Conservation (phyloP, 2,797 vertebrate genomes). For the Ceryle rudis region DNA sequence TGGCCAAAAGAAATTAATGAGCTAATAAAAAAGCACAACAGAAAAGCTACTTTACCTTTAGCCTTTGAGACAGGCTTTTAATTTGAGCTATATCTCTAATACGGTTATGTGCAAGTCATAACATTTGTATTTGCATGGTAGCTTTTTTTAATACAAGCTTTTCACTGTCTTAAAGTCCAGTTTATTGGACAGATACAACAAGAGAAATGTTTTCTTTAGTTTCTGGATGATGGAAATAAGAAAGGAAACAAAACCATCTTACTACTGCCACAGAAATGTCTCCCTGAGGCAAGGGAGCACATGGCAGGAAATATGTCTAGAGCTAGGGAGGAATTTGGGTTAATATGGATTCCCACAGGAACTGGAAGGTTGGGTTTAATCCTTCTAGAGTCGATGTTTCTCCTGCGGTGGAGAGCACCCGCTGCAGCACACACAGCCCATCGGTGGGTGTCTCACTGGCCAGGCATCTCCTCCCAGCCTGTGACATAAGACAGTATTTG, state of each 20-base stretch:
- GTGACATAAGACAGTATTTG: neutral
- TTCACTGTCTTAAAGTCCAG: neutral
- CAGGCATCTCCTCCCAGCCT: neutral
- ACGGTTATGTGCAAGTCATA: neutral
- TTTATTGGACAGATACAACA: neutral
- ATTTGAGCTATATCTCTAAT: constrained; percentile 43
- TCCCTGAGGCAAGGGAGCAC: neutral
- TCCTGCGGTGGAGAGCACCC: neutral
- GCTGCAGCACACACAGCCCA: neutral
- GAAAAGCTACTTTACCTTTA: constrained; percentile 52
- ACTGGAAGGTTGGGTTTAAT: neutral
- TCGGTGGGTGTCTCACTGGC: neutral
- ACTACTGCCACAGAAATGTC: neutral
- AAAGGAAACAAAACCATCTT: neutral
- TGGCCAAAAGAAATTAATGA: constrained; percentile 51
- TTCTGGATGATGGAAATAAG: constrained; percentile 1
- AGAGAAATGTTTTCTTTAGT: neutral
- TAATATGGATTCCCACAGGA: neutral
- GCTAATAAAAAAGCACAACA: constrained; percentile 51
- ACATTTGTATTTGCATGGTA: constrained; percentile 30
- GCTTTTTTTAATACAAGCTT: neutral
- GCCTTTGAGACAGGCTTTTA: constrained; percentile 50
- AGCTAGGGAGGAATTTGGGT: neutral
- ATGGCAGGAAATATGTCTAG: neutral
- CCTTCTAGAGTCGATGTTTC: neutral